Conservation (phyloP, 2,888 invertebrate species). For the Dynastes tityus region DNA sequence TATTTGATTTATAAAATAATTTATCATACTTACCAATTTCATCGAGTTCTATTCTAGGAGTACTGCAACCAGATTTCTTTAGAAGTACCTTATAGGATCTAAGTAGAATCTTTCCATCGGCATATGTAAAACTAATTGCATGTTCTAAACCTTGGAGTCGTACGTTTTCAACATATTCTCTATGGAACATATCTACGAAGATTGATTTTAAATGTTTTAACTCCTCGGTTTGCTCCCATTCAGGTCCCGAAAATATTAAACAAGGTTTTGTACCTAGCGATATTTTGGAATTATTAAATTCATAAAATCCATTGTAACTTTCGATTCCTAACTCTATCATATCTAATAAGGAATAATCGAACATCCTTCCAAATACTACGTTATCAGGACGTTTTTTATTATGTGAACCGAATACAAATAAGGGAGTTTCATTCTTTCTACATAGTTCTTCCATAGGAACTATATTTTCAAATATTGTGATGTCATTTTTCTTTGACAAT, state of each 20-base stretch:
- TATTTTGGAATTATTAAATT: constrained; percentile 82
- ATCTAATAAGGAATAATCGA: constrained; percentile 91
- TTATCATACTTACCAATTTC: constrained; percentile 80
- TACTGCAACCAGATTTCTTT: constrained; percentile 92
- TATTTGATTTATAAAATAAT: not conserved
- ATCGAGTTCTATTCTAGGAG: constrained; percentile 92
- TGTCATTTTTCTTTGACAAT: constrained; percentile 87
- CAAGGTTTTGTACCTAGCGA: constrained; percentile 88
- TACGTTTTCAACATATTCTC: constrained; percentile 85
- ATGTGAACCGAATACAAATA: constrained; percentile 93
- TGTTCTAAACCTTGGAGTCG: constrained; percentile 95
- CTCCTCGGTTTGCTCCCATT: constrained; percentile 88
- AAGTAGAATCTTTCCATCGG: constrained; percentile 84
- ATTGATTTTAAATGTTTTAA: constrained; percentile 89
- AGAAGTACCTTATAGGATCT: constrained; percentile 85
- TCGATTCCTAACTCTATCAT: constrained; percentile 97
- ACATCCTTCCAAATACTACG: constrained; percentile 90
- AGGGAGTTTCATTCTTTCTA: constrained; percentile 88
- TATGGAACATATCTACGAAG: constrained; percentile 93
- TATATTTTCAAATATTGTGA: constrained; percentile 94
- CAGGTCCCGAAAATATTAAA: constrained; percentile 91
- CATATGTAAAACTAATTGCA: constrained; percentile 89
- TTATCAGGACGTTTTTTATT: constrained; percentile 97
- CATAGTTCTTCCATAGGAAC: constrained; percentile 84
- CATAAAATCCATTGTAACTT: constrained; percentile 77